A percentile compares a stretch with the other conserved stretches of the same genome.
Evolutionary conservation across 2,888 invertebrate species (phyloP).

Genomic region (Nysson spinosus): DNA sequence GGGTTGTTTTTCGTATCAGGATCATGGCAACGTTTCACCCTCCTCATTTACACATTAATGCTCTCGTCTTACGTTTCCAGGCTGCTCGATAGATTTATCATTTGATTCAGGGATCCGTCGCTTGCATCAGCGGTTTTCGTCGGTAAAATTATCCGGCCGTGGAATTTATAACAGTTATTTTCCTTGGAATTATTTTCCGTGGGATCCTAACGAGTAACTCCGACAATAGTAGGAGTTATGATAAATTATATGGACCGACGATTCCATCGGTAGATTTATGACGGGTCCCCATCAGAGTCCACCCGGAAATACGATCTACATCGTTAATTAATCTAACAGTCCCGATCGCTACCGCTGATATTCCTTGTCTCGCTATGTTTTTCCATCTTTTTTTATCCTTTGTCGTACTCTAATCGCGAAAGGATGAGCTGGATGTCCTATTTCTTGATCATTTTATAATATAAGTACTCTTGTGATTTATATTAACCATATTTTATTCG

Average conservation of each 20-base stretch:
- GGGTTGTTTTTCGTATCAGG: slow-evolving; percentile 54
- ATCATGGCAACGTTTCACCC: slow-evolving; percentile 31
- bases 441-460: no score
- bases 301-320: slow-evolving; percentile 42
- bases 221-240: slow-evolving; percentile 27
- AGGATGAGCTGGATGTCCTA: background rate
- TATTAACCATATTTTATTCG: no score
- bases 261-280: slow-evolving; percentile 28
- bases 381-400: background rate
- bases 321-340: slow-evolving; percentile 44
- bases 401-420: background rate
- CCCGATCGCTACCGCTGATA: slow-evolving; percentile 31
- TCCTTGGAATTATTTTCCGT: slow-evolving; percentile 38
- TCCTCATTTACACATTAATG: slow-evolving; percentile 69
- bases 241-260: slow-evolving; percentile 32
- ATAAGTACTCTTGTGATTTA: no score
- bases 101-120: slow-evolving; percentile 53
- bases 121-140: slow-evolving; percentile 44
- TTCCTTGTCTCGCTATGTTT: background rate
- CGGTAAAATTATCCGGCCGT: slow-evolving; percentile 10
- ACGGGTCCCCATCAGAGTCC: slow-evolving; percentile 16
- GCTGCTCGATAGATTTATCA: slow-evolving; percentile 63
- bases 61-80: slow-evolving; percentile 44
- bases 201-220: slow-evolving; percentile 13
- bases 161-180: slow-evolving; percentile 44